These are phyloP conservation scores for Hippocampus kuda DNA, from an alignment of 2,797 vertebrate species.

Conservation along the genomic window DNA sequence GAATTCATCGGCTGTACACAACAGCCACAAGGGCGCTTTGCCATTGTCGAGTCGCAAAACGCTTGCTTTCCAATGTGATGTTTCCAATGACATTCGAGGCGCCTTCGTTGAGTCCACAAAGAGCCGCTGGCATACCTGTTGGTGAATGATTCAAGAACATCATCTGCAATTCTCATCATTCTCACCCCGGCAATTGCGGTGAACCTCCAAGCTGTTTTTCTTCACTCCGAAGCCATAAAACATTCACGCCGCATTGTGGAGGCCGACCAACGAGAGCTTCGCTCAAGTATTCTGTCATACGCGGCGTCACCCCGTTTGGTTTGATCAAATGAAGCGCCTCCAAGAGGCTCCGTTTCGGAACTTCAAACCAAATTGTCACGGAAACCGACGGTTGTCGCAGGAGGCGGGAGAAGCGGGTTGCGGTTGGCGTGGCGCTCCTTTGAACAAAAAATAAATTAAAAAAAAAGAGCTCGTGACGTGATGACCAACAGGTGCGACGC, in stretches of 20 bases:
- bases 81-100: conserved; percentile 20
- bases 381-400: too few species aligned
- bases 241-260: neutral
- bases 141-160: neutral
- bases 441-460: too few species aligned
- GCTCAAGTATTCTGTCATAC: neutral
- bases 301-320: neutral
- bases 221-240: neutral
- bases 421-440: too few species aligned
- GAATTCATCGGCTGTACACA: conserved; percentile 22
- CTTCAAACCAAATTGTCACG: too few species aligned
- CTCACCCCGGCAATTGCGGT: neutral
- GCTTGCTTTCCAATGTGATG: conserved; percentile 5
- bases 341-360: too few species aligned
- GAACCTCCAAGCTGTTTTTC: neutral
- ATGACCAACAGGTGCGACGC: too few species aligned
- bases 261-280: neutral
- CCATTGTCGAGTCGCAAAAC: conserved; percentile 16
- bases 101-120: conserved; percentile 2
- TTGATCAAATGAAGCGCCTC: neutral
- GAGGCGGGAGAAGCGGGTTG: too few species aligned
- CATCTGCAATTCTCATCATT: neutral
- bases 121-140: neutral
- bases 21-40: conserved; percentile 1
- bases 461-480: too few species aligned